phyloP scores from a whole-genome alignment of 2,113 vertebrate genomes.

The Lepisosteus osseus region DNA sequence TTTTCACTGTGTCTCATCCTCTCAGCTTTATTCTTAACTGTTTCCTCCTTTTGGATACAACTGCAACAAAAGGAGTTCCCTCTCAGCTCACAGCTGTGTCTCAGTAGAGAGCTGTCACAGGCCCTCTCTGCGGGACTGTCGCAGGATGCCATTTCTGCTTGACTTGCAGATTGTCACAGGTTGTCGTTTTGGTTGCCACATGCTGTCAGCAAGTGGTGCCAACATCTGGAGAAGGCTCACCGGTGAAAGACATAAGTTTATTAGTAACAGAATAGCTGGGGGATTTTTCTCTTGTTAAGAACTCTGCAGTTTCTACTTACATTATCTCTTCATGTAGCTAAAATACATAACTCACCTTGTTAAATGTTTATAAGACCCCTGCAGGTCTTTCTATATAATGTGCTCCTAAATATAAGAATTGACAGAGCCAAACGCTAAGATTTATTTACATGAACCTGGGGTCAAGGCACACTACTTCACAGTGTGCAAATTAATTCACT shows the following conservation, averaged over 20 bases:
- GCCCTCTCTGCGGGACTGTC: slow-evolving; percentile 56
- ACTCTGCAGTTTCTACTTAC: no score
- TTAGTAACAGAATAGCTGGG: slow-evolving; percentile 17
- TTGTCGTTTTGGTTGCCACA: slow-evolving; percentile 40
- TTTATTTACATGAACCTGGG: no score
- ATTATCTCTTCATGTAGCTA: no score
- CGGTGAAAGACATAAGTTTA: slow-evolving; percentile 21
- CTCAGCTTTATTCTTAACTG: not conserved
- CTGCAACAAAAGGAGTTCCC: slow-evolving; percentile 30
- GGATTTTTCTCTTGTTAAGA: no score
- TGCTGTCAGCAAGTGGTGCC: slow-evolving; percentile 46
- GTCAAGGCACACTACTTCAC: no score
- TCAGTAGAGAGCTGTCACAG: slow-evolving; percentile 64
- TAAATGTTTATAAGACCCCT: no score
- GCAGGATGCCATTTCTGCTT: slow-evolving; percentile 59
- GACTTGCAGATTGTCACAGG: slow-evolving; percentile 62
- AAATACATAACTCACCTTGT: no score
- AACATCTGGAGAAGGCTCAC: slow-evolving; percentile 39
- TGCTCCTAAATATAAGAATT: no score
- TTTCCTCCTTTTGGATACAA: slow-evolving; percentile 38
- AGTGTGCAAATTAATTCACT: no score
- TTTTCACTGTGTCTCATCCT: not conserved
- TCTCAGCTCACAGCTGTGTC: slow-evolving; percentile 58
- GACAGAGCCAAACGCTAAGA: no score
- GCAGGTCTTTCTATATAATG: no score